A percentile compares a stretch with the other conserved stretches of the same genome.
Conservation (phyloP, 1,140 invertebrate genomes). For the Trichonephila clavipes region DNA sequence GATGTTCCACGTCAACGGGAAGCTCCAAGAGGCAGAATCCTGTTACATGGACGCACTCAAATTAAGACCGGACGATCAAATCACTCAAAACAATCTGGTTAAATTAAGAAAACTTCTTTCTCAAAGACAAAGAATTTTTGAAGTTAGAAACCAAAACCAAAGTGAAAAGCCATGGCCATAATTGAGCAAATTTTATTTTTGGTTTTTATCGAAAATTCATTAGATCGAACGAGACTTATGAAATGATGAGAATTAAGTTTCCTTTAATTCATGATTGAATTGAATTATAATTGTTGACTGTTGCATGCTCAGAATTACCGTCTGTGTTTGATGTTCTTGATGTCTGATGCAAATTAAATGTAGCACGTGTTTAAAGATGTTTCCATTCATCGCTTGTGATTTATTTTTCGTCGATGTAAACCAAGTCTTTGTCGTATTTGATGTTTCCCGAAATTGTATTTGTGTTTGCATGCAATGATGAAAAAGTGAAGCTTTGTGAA, state of each 20-base stretch:
- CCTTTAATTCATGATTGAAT: neutral
- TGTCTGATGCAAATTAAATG: neutral
- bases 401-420: neutral
- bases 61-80: conserved; percentile 91
- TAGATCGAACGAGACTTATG: neutral
- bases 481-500: neutral
- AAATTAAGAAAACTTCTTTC: conserved; percentile 85
- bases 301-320: neutral
- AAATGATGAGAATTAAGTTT: neutral
- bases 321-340: neutral
- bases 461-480: neutral
- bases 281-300: neutral
- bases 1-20: conserved; percentile 94
- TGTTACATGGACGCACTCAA: conserved; percentile 91
- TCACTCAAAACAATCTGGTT: conserved; percentile 92
- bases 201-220: neutral
- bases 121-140: conserved; percentile 38
- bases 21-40: conserved; percentile 90
- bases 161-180: neutral
- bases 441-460: neutral
- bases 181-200: neutral
- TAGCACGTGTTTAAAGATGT: neutral
- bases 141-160: neutral
- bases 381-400: conserved; percentile 5
- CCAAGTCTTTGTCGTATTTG: neutral